Evolutionary conservation across 2,113 vertebrate genomes (phyloP).

Genomic region (Ailurus styani): DNA sequence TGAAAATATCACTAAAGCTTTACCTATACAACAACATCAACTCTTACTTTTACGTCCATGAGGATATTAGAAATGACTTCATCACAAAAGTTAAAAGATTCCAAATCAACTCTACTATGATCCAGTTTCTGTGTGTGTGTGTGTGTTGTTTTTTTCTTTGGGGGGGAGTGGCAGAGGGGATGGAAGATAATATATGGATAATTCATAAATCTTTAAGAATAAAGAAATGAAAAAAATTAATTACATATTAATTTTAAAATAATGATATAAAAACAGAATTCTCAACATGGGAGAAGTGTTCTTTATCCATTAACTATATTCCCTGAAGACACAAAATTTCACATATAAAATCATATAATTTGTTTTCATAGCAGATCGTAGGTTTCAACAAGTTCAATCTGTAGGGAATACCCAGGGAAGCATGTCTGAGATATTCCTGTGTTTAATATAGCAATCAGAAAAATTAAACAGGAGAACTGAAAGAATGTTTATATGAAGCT

Average conservation of each 20-base stretch:
- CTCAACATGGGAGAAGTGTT: not conserved
- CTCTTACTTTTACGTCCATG: not conserved
- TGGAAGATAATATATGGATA: not conserved
- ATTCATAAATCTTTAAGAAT: not conserved
- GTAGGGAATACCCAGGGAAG: not conserved
- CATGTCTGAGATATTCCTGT: not conserved
- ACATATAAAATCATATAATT: not conserved
- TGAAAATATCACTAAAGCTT: not conserved
- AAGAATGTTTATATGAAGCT: not conserved
- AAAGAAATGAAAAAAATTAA: not conserved
- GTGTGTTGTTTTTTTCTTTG: not conserved
- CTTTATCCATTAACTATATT: not conserved
- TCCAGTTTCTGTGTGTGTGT: not conserved
- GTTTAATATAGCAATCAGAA: not conserved
- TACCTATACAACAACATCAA: not conserved
- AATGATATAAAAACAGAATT: not conserved
- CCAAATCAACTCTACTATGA: not conserved
- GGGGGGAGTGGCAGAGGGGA: not conserved
- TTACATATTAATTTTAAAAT: not conserved
- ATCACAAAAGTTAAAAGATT: not conserved
- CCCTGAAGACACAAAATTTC: not conserved
- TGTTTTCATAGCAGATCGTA: not conserved
- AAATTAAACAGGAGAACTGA: not conserved
- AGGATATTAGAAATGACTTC: not conserved
- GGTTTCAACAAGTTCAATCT: not conserved